A percentile compares a stretch with the other conserved stretches of the same genome.
Evolutionary conservation across 2,888 invertebrate genomes (phyloP).

Genomic region (Xestobium rufovillosum): DNA sequence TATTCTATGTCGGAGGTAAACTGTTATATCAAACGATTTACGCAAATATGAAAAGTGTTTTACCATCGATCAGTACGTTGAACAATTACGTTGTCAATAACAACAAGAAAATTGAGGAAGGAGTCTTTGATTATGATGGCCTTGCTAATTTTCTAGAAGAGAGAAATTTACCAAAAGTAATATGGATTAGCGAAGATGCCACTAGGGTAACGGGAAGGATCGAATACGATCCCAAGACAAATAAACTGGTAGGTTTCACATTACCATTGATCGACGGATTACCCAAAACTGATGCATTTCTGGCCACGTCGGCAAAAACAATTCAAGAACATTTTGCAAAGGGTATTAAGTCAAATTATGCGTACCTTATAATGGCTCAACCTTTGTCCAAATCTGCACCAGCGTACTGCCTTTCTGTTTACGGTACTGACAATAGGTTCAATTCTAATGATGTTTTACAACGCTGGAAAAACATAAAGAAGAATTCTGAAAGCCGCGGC

Average conservation of each 20-base stretch:
- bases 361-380: slow-evolving; percentile 23
- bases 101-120: slow-evolving; percentile 14
- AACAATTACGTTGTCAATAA: slow-evolving; percentile 13
- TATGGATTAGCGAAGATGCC: slow-evolving; percentile 24
- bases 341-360: slow-evolving; percentile 16
- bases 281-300: slow-evolving; percentile 18
- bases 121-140: slow-evolving; percentile 17
- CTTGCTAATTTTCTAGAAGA: slow-evolving; percentile 13
- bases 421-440: too few relatives aligned
- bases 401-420: too few relatives aligned
- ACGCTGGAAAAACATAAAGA: too few relatives aligned
- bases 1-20: too few relatives aligned
- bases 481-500: too few relatives aligned
- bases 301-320: slow-evolving; percentile 18
- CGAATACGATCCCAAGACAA: slow-evolving; percentile 23
- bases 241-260: slow-evolving; percentile 25
- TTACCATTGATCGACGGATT: slow-evolving; percentile 22
- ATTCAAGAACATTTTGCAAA: slow-evolving; percentile 20
- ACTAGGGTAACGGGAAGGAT: slow-evolving; percentile 22
- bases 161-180: slow-evolving; percentile 19
- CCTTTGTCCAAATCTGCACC: too few relatives aligned
- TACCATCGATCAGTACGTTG: slow-evolving; percentile 17
- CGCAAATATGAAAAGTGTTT: too few relatives aligned
- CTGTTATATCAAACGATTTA: too few relatives aligned
- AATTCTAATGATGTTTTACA: too few relatives aligned